These are phyloP conservation scores for Dendroctonus ponderosae DNA, from an alignment of 1,140 invertebrate species.

Conservation along the genomic window DNA sequence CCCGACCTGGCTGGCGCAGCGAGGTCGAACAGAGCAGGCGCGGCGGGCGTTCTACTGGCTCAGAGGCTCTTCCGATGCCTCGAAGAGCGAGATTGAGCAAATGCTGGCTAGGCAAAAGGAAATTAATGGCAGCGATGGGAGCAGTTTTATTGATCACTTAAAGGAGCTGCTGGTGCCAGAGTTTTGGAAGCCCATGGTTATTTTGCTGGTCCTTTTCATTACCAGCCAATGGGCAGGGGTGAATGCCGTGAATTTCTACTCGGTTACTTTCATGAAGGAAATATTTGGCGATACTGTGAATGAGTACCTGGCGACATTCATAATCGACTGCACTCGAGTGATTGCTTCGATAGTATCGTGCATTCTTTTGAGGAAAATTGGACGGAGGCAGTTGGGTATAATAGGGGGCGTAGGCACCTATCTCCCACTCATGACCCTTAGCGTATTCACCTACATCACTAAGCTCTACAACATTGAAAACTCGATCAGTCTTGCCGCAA, in stretches of 20 bases:
- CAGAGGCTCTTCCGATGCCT: slow-evolving; percentile 53
- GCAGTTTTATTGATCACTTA: slow-evolving; percentile 18
- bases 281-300: slow-evolving; percentile 55
- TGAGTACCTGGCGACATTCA: slow-evolving; percentile 61
- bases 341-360: slow-evolving; percentile 60
- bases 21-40: slow-evolving; percentile 55
- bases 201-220: slow-evolving; percentile 61
- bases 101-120: slow-evolving; percentile 51
- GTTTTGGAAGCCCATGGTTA: slow-evolving; percentile 59
- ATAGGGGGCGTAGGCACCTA: slow-evolving; percentile 59
- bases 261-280: slow-evolving; percentile 62
- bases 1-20: slow-evolving; percentile 65
- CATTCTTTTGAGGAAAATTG: slow-evolving; percentile 58
- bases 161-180: slow-evolving; percentile 45
- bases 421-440: slow-evolving; percentile 55
- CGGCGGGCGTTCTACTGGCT: slow-evolving; percentile 53
- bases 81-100: slow-evolving; percentile 53
- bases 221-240: slow-evolving; percentile 64
- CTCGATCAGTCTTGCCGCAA: slow-evolving; percentile 3
- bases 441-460: slow-evolving; percentile 42
- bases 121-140: slow-evolving; percentile 11
- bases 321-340: slow-evolving; percentile 68
- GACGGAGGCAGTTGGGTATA: slow-evolving; percentile 58
- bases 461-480: background rate
- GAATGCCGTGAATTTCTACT: slow-evolving; percentile 73